Conservation (phyloP, 2,113 vertebrate genomes). For the Ellobius talpinus region DNA sequence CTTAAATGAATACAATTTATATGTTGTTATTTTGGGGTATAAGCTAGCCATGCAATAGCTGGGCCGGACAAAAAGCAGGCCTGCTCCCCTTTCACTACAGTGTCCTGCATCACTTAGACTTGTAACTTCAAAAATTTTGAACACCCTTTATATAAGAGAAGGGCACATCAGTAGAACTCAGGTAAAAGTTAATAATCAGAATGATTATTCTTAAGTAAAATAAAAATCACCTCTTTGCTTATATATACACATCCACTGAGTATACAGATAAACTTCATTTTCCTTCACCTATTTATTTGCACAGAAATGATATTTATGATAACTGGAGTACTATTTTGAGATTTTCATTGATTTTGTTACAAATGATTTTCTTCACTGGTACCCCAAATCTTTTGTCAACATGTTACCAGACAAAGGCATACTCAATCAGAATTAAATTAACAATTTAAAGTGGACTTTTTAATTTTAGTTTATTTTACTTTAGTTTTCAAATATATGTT, state of each 20-base stretch:
- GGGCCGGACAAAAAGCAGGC: too few species aligned
- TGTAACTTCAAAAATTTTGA: neutral
- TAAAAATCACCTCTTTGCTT: neutral
- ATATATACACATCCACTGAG: neutral
- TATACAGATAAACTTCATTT: accelerated
- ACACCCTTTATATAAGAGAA: neutral
- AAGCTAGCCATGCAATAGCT: too few species aligned
- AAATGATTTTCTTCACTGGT: neutral
- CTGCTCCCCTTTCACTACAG: too few species aligned
- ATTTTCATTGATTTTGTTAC: neutral
- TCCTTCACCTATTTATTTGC: accelerated
- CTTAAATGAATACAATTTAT: too few species aligned
- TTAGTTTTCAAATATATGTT: neutral
- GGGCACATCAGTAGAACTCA: neutral
- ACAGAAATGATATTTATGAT: neutral
- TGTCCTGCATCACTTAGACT: neutral
- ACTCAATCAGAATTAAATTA: neutral
- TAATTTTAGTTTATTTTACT: neutral
- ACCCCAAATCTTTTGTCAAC: neutral
- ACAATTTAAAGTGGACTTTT: neutral
- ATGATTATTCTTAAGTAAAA: neutral
- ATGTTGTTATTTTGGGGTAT: too few species aligned
- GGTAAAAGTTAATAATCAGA: neutral
- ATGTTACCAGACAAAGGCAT: neutral
- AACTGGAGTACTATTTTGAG: neutral